Base-by-base conservation (phyloP, 2,113 vertebrate species). In the Rhabdornis inornatus region DNA sequence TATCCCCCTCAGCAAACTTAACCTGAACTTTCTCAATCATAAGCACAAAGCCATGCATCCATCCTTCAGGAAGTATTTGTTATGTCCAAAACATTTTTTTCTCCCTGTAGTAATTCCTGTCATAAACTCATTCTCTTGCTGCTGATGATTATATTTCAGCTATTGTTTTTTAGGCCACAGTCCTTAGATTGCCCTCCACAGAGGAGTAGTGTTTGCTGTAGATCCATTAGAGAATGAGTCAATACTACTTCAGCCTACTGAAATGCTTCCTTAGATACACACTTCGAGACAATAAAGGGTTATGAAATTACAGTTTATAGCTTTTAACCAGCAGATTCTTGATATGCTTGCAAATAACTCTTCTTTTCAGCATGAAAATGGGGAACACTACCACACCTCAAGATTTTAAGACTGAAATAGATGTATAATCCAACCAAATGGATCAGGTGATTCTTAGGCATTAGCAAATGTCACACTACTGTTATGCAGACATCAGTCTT, bases 1-100 rank as follows among this genome's bases (percentile, higher is more conserved):
- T 75, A 94, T 39, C 55, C 33, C 72, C 35, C 56, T 83, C 60
- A 83, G 90, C 64, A 93, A 89, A 81, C 89, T 81, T 86, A 69
- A 83, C 64, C 35, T 90, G 68, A 93, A 92, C 91, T 93, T 95
- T 74, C 68, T 68, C 44, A 81, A 27, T 65, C 68, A 81, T 47
- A 81, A 92, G 52, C 76, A 90, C 45, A 93, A 93, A 94, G 30
- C 33, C 30, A 57, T 4, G 14, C 37, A 83, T 31, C 35, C 42
- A 37, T 70, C 52, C 80, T 93, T 75, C 56, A 87, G 55, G 52
- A 89, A 78, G 14, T 15, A 59, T 79, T 87, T 69, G n/a, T n/a
- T 92, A 57, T 83, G 49, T 37, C 44, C 53, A 52, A 79, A 81
- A 11, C 17, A 31, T 1, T 15, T 39, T 68, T 70, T 76, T 35